phyloP scores from a whole-genome alignment of 2,888 invertebrate species.

The Microplitis manilae region DNA sequence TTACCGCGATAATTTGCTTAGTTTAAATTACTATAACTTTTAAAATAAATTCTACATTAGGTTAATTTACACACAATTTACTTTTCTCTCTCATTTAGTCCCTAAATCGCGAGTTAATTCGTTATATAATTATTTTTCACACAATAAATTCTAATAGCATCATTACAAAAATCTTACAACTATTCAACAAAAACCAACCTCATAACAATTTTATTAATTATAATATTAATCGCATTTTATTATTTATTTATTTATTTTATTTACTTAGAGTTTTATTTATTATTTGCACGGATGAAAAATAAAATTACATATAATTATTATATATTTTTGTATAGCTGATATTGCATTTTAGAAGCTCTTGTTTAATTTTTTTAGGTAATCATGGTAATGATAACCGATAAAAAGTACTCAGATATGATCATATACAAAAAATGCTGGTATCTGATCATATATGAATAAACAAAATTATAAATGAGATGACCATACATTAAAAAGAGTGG shows the following conservation, averaged over 20 bases:
- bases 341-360: background rate
- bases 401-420: too few species aligned
- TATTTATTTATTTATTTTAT: conserved; percentile 13
- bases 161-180: conserved; percentile 70
- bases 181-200: conserved; percentile 69
- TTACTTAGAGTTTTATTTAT: conserved; percentile 37
- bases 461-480: background rate
- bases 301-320: background rate
- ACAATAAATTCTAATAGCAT: conserved; percentile 63
- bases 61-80: too few species aligned
- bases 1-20: background rate
- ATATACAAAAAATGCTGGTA: too few species aligned
- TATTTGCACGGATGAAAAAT: conserved; percentile 28
- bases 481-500: too few species aligned
- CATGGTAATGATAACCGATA: too few species aligned
- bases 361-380: background rate
- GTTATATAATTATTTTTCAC: conserved; percentile 34
- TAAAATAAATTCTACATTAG: too few species aligned
- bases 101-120: background rate
- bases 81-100: too few species aligned
- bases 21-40: too few species aligned
- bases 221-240: conserved; percentile 8
- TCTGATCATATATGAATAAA: too few species aligned
- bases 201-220: conserved; percentile 59
- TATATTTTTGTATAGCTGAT: background rate